These are phyloP conservation scores for Phalacrocorax carbo DNA, from an alignment of 2,113 vertebrate species.

Conservation along the genomic window DNA sequence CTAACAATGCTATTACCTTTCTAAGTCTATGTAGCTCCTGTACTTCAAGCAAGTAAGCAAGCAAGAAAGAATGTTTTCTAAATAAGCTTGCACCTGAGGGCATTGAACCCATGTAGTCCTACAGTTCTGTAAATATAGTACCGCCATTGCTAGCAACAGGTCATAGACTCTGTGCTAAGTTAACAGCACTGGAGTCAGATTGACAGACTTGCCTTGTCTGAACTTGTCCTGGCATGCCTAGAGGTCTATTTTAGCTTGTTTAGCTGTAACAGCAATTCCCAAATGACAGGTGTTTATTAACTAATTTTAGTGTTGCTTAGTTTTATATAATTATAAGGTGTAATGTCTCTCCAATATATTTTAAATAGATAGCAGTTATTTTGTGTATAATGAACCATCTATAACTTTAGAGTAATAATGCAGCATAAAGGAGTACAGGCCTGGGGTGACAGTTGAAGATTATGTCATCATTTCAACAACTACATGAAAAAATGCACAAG, in stretches of 20 bases:
- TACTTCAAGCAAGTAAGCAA: neutral
- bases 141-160: neutral
- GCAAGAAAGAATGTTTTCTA: neutral
- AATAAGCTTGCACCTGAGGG: neutral
- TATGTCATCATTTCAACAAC: neutral
- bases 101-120: neutral
- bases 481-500: neutral
- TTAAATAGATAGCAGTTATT: neutral
- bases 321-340: neutral
- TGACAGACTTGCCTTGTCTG: neutral
- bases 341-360: neutral
- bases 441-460: neutral
- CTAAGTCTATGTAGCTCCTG: neutral
- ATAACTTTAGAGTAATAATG: neutral
- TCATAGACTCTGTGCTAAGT: neutral
- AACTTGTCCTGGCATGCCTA: neutral
- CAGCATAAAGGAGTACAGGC: neutral
- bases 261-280: neutral
- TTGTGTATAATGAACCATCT: neutral
- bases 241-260: neutral
- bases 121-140: neutral
- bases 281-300: neutral
- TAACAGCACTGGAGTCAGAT: neutral
- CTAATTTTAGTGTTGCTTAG: neutral
- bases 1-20: neutral